These are phyloP conservation scores for Tribolium madens DNA, from an alignment of 1,140 invertebrate genomes.

Conservation along the genomic window DNA sequence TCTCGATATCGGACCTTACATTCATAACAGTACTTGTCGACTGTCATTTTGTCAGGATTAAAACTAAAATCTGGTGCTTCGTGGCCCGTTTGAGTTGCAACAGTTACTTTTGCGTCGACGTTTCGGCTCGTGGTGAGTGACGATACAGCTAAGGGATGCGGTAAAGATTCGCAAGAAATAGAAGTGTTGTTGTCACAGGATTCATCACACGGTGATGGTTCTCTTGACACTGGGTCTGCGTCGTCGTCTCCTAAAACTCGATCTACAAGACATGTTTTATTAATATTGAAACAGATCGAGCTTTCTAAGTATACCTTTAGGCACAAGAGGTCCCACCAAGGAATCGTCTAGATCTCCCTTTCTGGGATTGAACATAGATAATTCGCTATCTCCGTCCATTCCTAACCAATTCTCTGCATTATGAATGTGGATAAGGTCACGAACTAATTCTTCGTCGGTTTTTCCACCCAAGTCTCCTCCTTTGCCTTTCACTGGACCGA, in stretches of 20 bases:
- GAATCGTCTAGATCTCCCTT: constrained; percentile 76
- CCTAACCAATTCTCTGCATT: constrained; percentile 95
- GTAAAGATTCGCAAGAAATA: constrained; percentile 54
- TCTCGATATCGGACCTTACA: constrained; percentile 92
- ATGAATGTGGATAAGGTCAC: constrained; percentile 90
- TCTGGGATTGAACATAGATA: constrained; percentile 79
- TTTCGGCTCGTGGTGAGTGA: constrained; percentile 51
- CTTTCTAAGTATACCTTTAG: constrained; percentile 59
- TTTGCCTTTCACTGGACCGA: constrained; percentile 92
- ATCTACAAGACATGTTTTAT: constrained; percentile 46
- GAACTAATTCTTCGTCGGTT: constrained; percentile 89
- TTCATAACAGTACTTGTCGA: constrained; percentile 91
- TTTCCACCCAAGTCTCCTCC: constrained; percentile 92
- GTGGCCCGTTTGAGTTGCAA: constrained; percentile 85
- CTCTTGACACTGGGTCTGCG: constrained; percentile 72
- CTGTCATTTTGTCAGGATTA: constrained; percentile 80
- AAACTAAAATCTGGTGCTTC: constrained; percentile 77
- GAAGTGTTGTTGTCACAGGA: constrained; percentile 61
- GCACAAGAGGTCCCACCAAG: constrained; percentile 61
- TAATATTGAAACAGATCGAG: constrained; percentile 1
- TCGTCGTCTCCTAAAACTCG: constrained; percentile 68
- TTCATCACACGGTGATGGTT: constrained; percentile 74
- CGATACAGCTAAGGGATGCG: constrained; percentile 54
- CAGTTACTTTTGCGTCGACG: constrained; percentile 73
- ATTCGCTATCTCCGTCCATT: constrained; percentile 88